A percentile compares a stretch with the other conserved stretches of the same genome.
Evolutionary conservation across 2,113 vertebrate genomes (phyloP).

Genomic region (Bufo gargarizans): DNA sequence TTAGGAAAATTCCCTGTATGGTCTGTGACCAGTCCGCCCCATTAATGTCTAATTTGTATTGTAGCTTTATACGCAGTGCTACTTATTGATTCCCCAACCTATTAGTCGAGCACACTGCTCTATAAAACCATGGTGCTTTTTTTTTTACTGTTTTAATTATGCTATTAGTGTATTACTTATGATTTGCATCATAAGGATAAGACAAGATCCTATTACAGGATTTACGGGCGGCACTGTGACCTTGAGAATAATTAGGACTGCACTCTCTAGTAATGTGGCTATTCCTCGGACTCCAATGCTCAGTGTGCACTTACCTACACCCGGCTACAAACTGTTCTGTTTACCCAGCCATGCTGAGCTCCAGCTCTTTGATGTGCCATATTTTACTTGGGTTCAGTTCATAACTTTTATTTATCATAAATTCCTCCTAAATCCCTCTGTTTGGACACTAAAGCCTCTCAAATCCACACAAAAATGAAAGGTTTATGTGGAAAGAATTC

Average conservation of each 20-base stretch:
- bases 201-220: no score
- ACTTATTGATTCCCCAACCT: no score
- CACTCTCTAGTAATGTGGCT: background rate
- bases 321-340: background rate
- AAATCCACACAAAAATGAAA: constrained; percentile 21
- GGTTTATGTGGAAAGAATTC: background rate
- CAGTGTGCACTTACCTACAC: background rate
- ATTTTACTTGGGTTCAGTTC: constrained; percentile 26
- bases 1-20: no score
- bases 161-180: no score
- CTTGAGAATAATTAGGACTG: background rate
- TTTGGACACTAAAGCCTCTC: constrained; percentile 32
- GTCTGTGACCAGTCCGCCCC: no score
- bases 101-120: no score
- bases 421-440: background rate
- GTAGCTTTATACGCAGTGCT: no score
- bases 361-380: constrained; percentile 44
- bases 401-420: constrained; percentile 38
- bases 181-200: no score
- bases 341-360: background rate
- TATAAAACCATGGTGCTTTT: no score
- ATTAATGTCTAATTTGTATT: no score
- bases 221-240: no score
- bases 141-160: no score
- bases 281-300: constrained; percentile 26